Base-by-base conservation (phyloP, 2,797 vertebrate species). In the Tinamus major region DNA sequence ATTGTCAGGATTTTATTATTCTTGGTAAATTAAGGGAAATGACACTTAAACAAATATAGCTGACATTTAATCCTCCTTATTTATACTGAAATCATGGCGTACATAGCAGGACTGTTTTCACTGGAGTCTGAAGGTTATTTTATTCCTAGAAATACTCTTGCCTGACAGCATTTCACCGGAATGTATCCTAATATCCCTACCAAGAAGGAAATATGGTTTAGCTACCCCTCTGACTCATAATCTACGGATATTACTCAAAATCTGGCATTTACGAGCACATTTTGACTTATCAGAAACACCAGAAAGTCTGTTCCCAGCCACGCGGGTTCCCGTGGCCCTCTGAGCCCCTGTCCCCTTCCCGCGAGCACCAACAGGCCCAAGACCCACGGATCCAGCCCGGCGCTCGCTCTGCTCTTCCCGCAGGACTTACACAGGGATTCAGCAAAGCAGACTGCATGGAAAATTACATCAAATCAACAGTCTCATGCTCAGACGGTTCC, bases 351-450 rank as follows among this genome's bases (percentile, higher is more conserved):
- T 33, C 44, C 2, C 0, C 15, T 48, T 56, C 65, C 53, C 2
- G 1, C 26, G 46, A 3, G 5, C 24, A 9, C 4, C 0, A 0
- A 6, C 14, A 2, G 0, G 4, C 6, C 3, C 69, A 49, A 31
- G 27, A 21, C 8, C 16, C 26, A 13, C 4, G 20, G 19, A 23
- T 82, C 27, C 20, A 35, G 18, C 2, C 10, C 0, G 12, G 37
- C 9, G 18, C 8, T 33, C n/a, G 33, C 1, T 83, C 69, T 79
- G 19, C 33, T 62, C 20, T 5, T 37, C 27, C 0, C 4, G 4
- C 33, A 29, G 39, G 39, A 16, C 27, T 76, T 27, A 53, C 70
- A 44, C 1, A 9, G 87, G 35, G 21, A 68, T 70, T 58, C 18
- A 41, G 5, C 31, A 9, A 23, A 53, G 53, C 35, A 77, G 6